Percentiles rank a stretch among this genome's conserved stretches.
phyloP scores from a whole-genome alignment of 2,797 vertebrate species.

The Chaenodraco wilsoni region DNA sequence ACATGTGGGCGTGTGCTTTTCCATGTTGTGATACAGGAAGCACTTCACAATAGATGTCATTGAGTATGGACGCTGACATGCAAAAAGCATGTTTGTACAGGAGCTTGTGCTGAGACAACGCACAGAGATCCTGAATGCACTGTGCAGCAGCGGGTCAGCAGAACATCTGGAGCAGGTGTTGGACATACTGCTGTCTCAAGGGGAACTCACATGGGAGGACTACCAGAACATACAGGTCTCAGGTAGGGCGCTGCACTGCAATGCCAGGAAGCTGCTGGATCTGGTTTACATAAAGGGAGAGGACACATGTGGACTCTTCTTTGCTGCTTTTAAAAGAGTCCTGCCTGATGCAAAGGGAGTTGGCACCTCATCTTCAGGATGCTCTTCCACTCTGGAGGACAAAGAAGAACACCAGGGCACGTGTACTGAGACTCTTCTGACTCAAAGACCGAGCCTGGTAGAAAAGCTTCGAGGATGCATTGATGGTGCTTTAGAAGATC shows the following conservation, averaged over 20 bases:
- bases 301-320: conserved; percentile 75
- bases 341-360: conserved; percentile 70
- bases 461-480: conserved; percentile 76
- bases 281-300: conserved; percentile 82
- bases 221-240: conserved; percentile 79
- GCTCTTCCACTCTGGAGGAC: not conserved
- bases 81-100: conserved; percentile 77
- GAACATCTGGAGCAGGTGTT: conserved; percentile 85
- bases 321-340: conserved; percentile 74
- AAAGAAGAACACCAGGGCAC: conserved; percentile 39
- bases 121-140: conserved; percentile 78
- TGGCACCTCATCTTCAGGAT: conserved; percentile 51
- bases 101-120: conserved; percentile 83
- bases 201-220: conserved; percentile 87
- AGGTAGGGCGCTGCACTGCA: conserved; percentile 74
- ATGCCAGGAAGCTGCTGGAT: conserved; percentile 84
- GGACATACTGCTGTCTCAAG: conserved; percentile 85
- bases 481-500: conserved; percentile 73
- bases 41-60: not conserved
- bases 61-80: conserved; percentile 36
- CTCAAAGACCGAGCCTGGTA: conserved; percentile 81
- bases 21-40: conserved; percentile 14
- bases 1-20: not conserved
- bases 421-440: conserved; percentile 68
- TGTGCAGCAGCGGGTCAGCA: conserved; percentile 82